These are phyloP conservation scores for Spea bombifrons DNA, from an alignment of 2,113 vertebrate species.

Conservation along the genomic window DNA sequence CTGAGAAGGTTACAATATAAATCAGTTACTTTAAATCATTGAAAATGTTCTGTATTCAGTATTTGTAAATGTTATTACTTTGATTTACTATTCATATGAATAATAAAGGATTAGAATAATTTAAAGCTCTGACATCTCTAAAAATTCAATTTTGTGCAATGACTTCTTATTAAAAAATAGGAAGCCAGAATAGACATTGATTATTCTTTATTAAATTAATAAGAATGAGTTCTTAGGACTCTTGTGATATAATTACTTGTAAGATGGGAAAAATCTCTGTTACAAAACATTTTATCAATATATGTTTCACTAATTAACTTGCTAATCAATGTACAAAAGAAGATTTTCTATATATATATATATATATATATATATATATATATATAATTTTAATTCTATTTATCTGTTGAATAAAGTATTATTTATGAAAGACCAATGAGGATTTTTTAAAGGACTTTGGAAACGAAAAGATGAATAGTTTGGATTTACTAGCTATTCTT, in stretches of 20 bases:
- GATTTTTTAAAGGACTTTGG: background rate
- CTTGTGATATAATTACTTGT: conserved; percentile 23
- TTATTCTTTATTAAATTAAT: conserved; percentile 40
- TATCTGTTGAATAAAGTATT: background rate
- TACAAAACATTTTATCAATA: conserved; percentile 17
- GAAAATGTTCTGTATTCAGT: conserved; percentile 9
- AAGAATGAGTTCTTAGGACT: background rate
- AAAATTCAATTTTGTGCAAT: conserved; percentile 39
- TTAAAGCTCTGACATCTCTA: conserved; percentile 23
- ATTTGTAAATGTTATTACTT: conserved; percentile 42
- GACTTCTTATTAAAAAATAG: conserved; percentile 34
- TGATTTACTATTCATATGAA: conserved; percentile 37
- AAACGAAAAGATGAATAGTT: background rate
- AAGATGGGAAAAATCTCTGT: background rate
- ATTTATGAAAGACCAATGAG: background rate
- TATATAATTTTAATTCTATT: background rate
- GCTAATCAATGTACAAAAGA: conserved; percentile 1
- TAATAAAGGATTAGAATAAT: conserved; percentile 43
- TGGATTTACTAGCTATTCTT: no score
- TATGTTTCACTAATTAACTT: conserved; percentile 14
- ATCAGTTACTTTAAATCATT: background rate
- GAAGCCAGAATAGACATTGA: conserved; percentile 30
- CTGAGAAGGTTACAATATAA: background rate
- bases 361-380: background rate
- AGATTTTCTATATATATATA: background rate